phyloP scores from a whole-genome alignment of 2,797 vertebrate genomes.

The Garrulus glandarius region DNA sequence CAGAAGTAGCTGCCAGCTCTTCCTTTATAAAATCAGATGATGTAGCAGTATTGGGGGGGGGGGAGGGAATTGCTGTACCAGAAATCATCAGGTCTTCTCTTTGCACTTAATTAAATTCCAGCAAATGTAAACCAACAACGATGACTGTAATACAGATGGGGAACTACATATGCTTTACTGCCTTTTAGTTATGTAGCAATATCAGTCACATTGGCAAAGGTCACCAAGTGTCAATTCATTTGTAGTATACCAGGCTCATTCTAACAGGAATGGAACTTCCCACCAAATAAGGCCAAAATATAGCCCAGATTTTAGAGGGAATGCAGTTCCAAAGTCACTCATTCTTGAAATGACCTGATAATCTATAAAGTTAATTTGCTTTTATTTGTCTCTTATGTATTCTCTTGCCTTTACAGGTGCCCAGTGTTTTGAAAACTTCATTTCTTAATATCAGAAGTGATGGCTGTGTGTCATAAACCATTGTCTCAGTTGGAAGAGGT shows the following conservation, averaged over 20 bases:
- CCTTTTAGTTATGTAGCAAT: neutral
- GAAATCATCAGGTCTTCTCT: neutral
- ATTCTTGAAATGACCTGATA: neutral
- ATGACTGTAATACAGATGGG: neutral
- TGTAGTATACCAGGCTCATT: neutral
- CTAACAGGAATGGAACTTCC: neutral
- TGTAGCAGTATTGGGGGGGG: neutral
- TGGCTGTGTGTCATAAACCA: fast-evolving
- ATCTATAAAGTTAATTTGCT: neutral
- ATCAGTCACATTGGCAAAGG: neutral
- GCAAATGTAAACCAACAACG: neutral
- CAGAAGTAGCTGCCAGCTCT: neutral
- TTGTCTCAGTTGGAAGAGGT: neutral
- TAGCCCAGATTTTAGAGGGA: neutral
- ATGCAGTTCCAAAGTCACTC: fast-evolving
- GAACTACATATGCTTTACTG: neutral
- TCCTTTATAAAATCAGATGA: neutral
- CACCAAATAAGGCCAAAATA: neutral
- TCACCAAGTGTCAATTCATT: neutral
- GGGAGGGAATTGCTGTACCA: neutral
- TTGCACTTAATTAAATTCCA: neutral
- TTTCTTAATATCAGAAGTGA: neutral
- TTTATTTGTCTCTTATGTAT: neutral
- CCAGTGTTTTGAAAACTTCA: neutral
- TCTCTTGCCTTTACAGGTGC: neutral